Evolutionary conservation across 2,888 invertebrate genomes (phyloP), one percentile per base, ranked within the genome.

Genomic region (Nyleta sp.): DNA sequence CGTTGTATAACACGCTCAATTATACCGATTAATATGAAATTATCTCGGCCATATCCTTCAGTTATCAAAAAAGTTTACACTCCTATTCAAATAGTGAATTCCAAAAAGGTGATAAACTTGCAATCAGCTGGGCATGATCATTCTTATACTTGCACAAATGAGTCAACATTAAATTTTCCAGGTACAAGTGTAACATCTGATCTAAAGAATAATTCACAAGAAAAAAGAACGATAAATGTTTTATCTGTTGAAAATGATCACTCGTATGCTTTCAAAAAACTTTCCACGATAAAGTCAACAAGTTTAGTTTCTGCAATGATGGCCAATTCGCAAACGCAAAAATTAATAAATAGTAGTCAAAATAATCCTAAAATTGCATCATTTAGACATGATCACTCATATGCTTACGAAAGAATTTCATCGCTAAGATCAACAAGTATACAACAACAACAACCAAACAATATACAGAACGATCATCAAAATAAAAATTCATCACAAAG

Each of bases 1-100:
- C 10, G 35, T 11, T 11, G 10, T 35, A 35, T 3, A 11, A 35
- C 8, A 7, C 35, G 35, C 35, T 35, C 35, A 7, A 35, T 35
- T 35, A 8, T 35, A 28, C 50, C 50, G 13, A 18, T 53, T 53
- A 33, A 33, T 33, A 53, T 53, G 53, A 53, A 53, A 15, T 35
- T 53, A 35, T 53, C 53, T 15, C 18, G 8, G 10, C 53, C 53
- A n/a, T 53, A 53, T 6, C n/a, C 18, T 33, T 8, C 35, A 35
- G n/a, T 53, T 53, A 20, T 53, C 10, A 33, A 33, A 53, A 53
- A 53, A 53, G 35, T 35, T 5, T 53, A 53, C 13, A 33, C 31
- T 20, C 11, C 53, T 15, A 0, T 28, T 53, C 6, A 15, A n/a
- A 15, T 4, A 2, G 46, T 46, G 11, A 53, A 53, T 35, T 5